Evolutionary conservation across 1,140 invertebrate species (phyloP).

Genomic region (Aphelinus atriplicis): DNA sequence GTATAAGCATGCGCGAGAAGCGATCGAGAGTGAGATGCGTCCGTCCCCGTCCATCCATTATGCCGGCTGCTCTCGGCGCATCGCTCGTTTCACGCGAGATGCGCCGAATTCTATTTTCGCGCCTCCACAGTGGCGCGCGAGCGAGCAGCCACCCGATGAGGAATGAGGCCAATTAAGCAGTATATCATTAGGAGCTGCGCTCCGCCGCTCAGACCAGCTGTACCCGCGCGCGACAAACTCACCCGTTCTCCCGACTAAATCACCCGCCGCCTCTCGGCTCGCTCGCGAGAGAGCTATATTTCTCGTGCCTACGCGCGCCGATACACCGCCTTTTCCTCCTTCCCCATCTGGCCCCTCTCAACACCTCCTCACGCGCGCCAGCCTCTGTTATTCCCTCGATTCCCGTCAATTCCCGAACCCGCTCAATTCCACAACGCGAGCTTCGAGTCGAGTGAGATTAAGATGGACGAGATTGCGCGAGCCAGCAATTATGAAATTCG

Average conservation of each 20-base stretch:
- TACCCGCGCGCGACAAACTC: constrained; percentile 51
- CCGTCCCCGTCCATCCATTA: background rate
- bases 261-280: constrained; percentile 48
- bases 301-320: too few relatives aligned
- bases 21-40: too few relatives aligned
- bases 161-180: constrained; percentile 63
- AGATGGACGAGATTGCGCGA: too few relatives aligned
- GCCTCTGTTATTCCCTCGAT: too few relatives aligned
- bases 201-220: background rate
- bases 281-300: background rate
- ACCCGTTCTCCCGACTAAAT: constrained; percentile 55
- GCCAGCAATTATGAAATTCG: too few relatives aligned
- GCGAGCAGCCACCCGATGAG: constrained; percentile 46
- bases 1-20: too few relatives aligned
- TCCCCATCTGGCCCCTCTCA: too few relatives aligned
- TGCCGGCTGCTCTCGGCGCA: background rate
- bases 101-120: constrained; percentile 52
- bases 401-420: too few relatives aligned
- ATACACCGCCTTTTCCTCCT: too few relatives aligned
- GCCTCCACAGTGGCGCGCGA: constrained; percentile 38
- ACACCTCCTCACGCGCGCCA: too few relatives aligned
- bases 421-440: too few relatives aligned
- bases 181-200: constrained; percentile 59
- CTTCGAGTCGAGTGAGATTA: too few relatives aligned
- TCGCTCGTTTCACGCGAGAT: background rate